phyloP scores from a whole-genome alignment of 2,888 invertebrate genomes.

The Synergus umbraculus region DNA sequence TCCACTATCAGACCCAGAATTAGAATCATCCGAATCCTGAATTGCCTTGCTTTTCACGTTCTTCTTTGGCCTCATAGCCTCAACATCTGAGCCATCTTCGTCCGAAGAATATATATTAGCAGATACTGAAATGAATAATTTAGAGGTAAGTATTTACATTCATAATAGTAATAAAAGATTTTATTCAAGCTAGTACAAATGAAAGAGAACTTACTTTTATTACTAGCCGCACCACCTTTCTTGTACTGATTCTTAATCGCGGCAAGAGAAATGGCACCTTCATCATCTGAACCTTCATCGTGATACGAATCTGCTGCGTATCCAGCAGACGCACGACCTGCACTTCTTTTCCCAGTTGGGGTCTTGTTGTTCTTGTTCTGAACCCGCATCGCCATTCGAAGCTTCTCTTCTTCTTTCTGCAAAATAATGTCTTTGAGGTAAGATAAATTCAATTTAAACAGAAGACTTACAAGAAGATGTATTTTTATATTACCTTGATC shows the following conservation, averaged over 20 bases:
- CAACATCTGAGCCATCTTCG: slow-evolving; percentile 91
- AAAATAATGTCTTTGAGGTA: slow-evolving; percentile 43
- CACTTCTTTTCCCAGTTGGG: slow-evolving; percentile 77
- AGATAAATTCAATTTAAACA: slow-evolving; percentile 30
- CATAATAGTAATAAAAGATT: neutral
- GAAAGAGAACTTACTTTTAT: slow-evolving; percentile 73
- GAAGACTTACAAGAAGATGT: slow-evolving; percentile 30
- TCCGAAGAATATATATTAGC: slow-evolving; percentile 93
- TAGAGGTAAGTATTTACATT: neutral
- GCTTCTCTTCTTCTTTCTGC: slow-evolving; percentile 97
- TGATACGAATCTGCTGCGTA: slow-evolving; percentile 79
- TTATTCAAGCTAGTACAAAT: neutral
- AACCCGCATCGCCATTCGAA: slow-evolving; percentile 91
- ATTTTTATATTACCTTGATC: slow-evolving; percentile 84
- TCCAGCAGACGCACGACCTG: slow-evolving; percentile 76
- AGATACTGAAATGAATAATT: neutral
- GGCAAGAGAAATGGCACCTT: slow-evolving; percentile 93
- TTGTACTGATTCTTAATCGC: slow-evolving; percentile 98
- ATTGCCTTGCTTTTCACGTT: slow-evolving; percentile 87
- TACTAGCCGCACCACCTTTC: slow-evolving; percentile 75
- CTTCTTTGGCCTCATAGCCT: slow-evolving; percentile 85
- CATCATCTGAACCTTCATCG: slow-evolving; percentile 95
- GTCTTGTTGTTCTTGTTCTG: slow-evolving; percentile 81
- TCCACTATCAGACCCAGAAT: slow-evolving; percentile 73
- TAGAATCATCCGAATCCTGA: slow-evolving; percentile 85